Base-by-base conservation (phyloP, 2,113 vertebrate species). In the Marmota monax region DNA sequence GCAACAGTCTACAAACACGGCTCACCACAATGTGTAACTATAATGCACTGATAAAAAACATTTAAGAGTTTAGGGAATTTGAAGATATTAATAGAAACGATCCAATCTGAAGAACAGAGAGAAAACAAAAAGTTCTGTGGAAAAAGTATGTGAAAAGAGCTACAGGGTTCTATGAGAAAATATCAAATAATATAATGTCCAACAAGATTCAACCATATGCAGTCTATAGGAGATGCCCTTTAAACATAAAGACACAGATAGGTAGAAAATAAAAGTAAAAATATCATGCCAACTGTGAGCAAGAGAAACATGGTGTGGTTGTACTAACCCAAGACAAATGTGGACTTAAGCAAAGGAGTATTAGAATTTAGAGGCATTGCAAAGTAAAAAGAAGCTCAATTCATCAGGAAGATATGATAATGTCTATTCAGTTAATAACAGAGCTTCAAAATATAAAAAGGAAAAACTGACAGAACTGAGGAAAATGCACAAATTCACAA, bases 281-380 rank as follows among this genome's bases (percentile, higher is more conserved):
- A 14, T n/a, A 89, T 67, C n/a, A 92, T 51, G 65, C 65, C 69
- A 58, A 89, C 32, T 29, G 4, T 88, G 74, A 76, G 13, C 37
- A 83, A 53, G 61, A 88, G 20, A 80, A 76, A 86, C 63, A 42
- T 18, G 25, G n/a, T 70, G 20, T 74, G 16, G 16, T 13, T 53
- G 1, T 82, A 39, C 80, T 53, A 74, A 85, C 32, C n/a, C 56
- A 51, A 85, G 67, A 86, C 11, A 77, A 90, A 86, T 14, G 20
- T 82, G 70, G 42, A 67, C 34, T 48, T 96, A 82, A 61, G 18
- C 74, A 73, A 89, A 90, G 34, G 42, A 39, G 7, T 42, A 48
- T 69, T 79, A 45, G 80, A 92, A 73, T 58, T 84, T 74, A 83
- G 85, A 90, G 70, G 61, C 25, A 85, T 83, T 91, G 84, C 72